Base-by-base conservation (phyloP, 2,113 vertebrate species). In the Gymnocephalus cernua region DNA sequence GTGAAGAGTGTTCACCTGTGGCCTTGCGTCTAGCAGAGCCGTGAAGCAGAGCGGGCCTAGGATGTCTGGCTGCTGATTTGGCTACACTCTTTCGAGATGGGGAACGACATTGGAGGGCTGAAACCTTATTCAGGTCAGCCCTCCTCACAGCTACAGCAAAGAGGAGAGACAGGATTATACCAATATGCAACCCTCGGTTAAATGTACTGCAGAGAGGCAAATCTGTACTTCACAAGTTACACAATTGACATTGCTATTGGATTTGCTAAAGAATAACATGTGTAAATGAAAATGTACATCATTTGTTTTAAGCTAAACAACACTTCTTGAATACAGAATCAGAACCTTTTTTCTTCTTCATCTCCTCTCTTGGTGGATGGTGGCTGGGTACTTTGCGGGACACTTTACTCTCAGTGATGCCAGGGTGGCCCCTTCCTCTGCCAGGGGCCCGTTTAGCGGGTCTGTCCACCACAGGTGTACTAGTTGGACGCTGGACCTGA, bases 281-380 rank as follows among this genome's bases (percentile, higher is more conserved):
- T 18, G 15, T 50, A 12, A 32, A 74, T 67, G 23, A 35, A 62
- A 59, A 67, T 3, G 18, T 44, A 62, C 18, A 65, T 15, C 13
- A 21, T 45, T 75, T 61, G 21, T 21, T 54, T 56, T 29, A 61
- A 57, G 45, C 14, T 53, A 63, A 68, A 61, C 11, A 68, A 53
- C 1, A 78, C 7, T 45, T 74, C 53, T 41, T 67, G 7, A 85
- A 85, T 27, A 65, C 66, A 74, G 18, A 56, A 61, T 90, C 91
- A 94, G 94, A 97, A 99, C 97, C 97, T 98, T 97, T 98, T 96
- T 97, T 98, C 96, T 97, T 98, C 96, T 96, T 98, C 91, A 95
- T 95, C 92, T 98, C 97, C 92, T 99, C 97, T 95, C 95, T 96
- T 90, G 96, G 96, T 91, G 95, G 96, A 93, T 96, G 94, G 90